A percentile compares a stretch with the other conserved stretches of the same genome.
Conservation (phyloP, 2,888 invertebrate genomes). For the Ichneumoninae sp. region DNA sequence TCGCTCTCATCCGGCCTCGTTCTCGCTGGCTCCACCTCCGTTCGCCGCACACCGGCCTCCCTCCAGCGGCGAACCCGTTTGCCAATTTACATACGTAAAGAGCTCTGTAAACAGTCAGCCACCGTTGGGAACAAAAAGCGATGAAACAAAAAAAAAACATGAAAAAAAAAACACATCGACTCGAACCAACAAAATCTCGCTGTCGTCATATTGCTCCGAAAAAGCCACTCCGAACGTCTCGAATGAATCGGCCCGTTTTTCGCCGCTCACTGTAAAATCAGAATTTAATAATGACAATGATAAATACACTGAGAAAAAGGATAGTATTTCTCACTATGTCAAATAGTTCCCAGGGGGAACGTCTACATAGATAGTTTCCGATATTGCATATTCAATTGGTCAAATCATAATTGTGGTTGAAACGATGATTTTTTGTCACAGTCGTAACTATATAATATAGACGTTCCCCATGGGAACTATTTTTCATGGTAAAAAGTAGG, state of each 20-base stretch:
- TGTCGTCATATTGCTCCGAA: conserved; percentile 42
- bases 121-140: conserved; percentile 44
- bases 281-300: neutral
- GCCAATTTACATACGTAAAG: conserved; percentile 69
- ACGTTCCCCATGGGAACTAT: too few species aligned
- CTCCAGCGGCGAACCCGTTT: conserved; percentile 37
- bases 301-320: too few species aligned
- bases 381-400: too few species aligned
- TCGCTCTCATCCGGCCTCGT: conserved; percentile 22
- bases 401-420: too few species aligned
- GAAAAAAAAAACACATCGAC: neutral
- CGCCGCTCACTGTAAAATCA: neutral
- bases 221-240: conserved; percentile 16
- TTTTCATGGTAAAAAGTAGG: too few species aligned
- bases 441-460: too few species aligned
- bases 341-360: too few species aligned
- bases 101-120: conserved; percentile 65
- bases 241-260: neutral
- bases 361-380: too few species aligned
- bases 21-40: conserved; percentile 17
- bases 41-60: neutral
- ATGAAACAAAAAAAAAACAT: conserved; percentile 4
- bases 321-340: too few species aligned
- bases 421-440: too few species aligned
- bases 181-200: neutral